A percentile compares a stretch with the other conserved stretches of the same genome.
Conservation (phyloP, 2,113 vertebrate species). For the Pagrus major region DNA sequence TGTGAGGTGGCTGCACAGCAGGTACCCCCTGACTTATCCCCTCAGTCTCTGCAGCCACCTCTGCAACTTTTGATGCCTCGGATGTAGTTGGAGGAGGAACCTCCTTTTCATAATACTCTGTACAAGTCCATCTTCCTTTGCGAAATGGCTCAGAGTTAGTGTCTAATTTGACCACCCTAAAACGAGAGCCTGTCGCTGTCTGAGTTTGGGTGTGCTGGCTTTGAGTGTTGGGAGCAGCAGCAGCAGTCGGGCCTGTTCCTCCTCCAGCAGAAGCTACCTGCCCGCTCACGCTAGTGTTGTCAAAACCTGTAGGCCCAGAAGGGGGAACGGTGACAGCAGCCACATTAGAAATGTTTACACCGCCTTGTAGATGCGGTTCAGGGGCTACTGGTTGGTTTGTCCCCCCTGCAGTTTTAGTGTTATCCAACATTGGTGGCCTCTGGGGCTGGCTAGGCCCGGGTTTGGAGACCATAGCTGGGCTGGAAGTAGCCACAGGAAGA, state of each 20-base stretch:
- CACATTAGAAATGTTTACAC: conserved; percentile 29
- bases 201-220: conserved; percentile 76
- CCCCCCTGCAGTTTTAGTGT: conserved; percentile 42
- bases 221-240: conserved; percentile 72
- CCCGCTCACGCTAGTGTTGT: conserved; percentile 43
- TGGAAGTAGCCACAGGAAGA: conserved; percentile 53
- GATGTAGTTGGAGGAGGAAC: conserved; percentile 64
- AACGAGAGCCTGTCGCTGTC: conserved; percentile 89
- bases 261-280: conserved; percentile 69
- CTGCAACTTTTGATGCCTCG: conserved; percentile 60
- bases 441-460: conserved; percentile 49
- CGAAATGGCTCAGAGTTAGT: conserved; percentile 95
- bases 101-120: conserved; percentile 97
- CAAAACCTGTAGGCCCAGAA: conserved; percentile 50
- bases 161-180: conserved; percentile 97
- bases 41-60: conserved; percentile 76
- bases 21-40: conserved; percentile 44
- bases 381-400: conserved; percentile 30
- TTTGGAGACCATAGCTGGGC: conserved; percentile 53
- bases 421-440: conserved; percentile 53
- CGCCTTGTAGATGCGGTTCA: conserved; percentile 51
- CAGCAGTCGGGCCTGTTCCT: conserved; percentile 68
- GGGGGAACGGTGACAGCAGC: conserved; percentile 28
- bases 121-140: conserved; percentile 97
- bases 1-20: conserved; percentile 63